Evolutionary conservation across 2,797 vertebrate species (phyloP).

Genomic region (Crocidura indochinensis): DNA sequence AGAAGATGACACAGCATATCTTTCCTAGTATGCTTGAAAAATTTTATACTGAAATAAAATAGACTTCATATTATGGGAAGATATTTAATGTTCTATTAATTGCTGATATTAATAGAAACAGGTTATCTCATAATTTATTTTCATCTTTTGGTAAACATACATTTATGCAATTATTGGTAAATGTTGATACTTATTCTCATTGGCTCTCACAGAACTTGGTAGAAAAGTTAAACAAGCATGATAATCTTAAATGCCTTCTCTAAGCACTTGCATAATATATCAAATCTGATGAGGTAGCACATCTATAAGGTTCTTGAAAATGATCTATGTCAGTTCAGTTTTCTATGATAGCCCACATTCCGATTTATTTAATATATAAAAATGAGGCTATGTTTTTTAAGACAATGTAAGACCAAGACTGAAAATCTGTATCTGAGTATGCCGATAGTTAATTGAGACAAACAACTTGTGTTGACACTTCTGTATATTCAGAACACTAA

Average conservation of each 20-base stretch:
- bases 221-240: neutral
- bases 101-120: neutral
- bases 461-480: neutral
- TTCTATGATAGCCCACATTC: too few relatives aligned
- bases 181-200: neutral
- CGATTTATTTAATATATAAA: neutral
- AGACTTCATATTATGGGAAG: neutral
- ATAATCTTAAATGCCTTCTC: neutral
- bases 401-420: neutral
- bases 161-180: neutral
- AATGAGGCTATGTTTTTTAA: neutral
- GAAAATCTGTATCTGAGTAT: neutral
- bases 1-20: neutral
- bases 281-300: neutral
- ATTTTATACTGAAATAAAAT: neutral
- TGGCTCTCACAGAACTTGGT: neutral
- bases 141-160: neutral
- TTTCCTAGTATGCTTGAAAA: neutral
- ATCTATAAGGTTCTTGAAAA: neutral
- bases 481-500: neutral
- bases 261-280: neutral
- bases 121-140: neutral
- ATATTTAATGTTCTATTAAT: constrained; percentile 27
- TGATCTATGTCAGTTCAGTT: neutral
- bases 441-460: neutral